These are phyloP conservation scores for Taxidea taxus DNA, from an alignment of 2,113 vertebrate species.

Conservation along the genomic window DNA sequence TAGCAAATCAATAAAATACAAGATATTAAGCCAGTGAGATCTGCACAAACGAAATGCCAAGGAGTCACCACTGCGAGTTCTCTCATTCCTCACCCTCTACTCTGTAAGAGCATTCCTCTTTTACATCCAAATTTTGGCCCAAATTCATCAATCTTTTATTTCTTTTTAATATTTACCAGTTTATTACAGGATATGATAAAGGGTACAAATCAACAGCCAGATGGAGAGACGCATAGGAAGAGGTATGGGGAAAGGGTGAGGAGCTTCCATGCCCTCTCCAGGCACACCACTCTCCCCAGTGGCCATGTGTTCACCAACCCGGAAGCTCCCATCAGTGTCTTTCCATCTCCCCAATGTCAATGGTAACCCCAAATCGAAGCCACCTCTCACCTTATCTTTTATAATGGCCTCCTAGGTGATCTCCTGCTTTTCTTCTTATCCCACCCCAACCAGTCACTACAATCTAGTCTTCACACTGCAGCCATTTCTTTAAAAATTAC, in stretches of 20 bases:
- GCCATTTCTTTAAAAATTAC: neutral
- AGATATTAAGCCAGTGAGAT: neutral
- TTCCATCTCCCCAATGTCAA: neutral
- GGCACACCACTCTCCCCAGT: rapidly evolving
- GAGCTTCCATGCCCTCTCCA: neutral
- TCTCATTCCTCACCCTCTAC: neutral
- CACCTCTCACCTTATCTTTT: neutral
- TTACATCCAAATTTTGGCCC: neutral
- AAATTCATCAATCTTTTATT: neutral
- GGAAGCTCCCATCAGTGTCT: neutral
- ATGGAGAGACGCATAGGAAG: neutral
- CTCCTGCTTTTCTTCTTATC: neutral
- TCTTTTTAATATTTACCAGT: neutral
- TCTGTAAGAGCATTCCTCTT: neutral
- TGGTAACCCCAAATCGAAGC: neutral
- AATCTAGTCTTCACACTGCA: neutral
- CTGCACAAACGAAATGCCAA: constrained; percentile 12
- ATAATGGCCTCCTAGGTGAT: neutral
- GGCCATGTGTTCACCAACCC: neutral
- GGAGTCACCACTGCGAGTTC: neutral
- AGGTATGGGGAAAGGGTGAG: neutral
- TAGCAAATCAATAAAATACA: constrained; percentile 8
- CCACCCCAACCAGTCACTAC: neutral
- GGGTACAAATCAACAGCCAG: neutral
- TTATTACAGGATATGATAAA: neutral